phyloP scores from a whole-genome alignment of 2,888 invertebrate species.

The Molanna angustata region DNA sequence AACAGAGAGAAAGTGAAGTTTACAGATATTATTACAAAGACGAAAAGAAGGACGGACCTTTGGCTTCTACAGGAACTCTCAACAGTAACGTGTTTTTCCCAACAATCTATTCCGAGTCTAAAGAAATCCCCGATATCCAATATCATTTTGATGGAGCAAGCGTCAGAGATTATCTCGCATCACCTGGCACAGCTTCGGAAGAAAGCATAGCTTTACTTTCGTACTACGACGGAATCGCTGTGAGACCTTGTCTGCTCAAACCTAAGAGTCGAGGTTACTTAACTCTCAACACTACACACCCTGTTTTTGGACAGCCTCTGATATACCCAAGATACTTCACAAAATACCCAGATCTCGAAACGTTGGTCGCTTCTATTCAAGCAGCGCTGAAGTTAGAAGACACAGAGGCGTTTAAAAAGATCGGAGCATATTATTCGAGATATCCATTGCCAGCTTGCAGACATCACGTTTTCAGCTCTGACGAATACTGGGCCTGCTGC shows the following conservation, averaged over 20 bases:
- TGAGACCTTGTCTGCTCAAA: conserved; percentile 59
- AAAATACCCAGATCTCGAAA: conserved; percentile 60
- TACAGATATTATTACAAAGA: conserved; percentile 46
- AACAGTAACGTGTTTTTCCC: conserved; percentile 60
- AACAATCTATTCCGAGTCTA: conserved; percentile 51
- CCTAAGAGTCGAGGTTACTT: conserved; percentile 65
- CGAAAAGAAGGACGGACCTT: conserved; percentile 49
- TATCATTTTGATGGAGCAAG: conserved; percentile 60
- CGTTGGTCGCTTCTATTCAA: conserved; percentile 59
- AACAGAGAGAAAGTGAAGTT: conserved; percentile 47
- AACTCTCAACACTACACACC: conserved; percentile 65
- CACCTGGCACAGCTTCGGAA: conserved; percentile 53
- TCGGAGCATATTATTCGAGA: conserved; percentile 56
- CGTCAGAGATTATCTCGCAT: conserved; percentile 55
- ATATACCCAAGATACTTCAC: conserved; percentile 70
- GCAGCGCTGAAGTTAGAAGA: conserved; percentile 58
- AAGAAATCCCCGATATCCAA: conserved; percentile 62
- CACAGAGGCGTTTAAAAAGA: conserved; percentile 56
- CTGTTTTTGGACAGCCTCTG: conserved; percentile 66
- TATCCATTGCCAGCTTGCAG: conserved; percentile 59
- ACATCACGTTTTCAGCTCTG: conserved; percentile 55
- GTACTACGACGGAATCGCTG: conserved; percentile 61
- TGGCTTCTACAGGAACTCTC: conserved; percentile 55
- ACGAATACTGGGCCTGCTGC: conserved; percentile 66
- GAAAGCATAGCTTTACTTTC: conserved; percentile 55